Evolutionary conservation across 2,797 vertebrate species (phyloP).

Genomic region (Choloepus didactylus): DNA sequence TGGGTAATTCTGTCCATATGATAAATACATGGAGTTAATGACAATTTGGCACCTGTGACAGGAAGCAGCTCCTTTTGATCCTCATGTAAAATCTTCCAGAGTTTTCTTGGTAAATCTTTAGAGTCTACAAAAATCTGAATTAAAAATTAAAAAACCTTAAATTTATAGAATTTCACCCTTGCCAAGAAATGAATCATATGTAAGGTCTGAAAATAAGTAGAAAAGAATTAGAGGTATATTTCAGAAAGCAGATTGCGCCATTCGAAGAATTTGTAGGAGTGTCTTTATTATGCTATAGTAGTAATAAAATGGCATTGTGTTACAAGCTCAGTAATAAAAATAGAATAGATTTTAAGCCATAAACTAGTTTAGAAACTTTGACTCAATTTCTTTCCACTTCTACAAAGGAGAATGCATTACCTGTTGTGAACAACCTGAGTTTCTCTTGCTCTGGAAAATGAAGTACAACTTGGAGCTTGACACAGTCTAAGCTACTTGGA

Average conservation of each 20-base stretch:
- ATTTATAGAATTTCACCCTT: constrained; percentile 53
- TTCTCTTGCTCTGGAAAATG: constrained; percentile 79
- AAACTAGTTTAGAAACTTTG: constrained; percentile 67
- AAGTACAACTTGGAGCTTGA: constrained; percentile 82
- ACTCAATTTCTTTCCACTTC: constrained; percentile 65
- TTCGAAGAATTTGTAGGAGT: constrained; percentile 54
- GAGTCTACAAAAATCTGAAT: constrained; percentile 52
- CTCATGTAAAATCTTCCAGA: constrained; percentile 57
- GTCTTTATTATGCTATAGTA: constrained; percentile 15
- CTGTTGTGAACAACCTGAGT: constrained; percentile 75
- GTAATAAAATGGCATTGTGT: constrained; percentile 64
- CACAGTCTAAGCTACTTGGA: constrained; percentile 73
- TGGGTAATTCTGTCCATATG: constrained; percentile 74
- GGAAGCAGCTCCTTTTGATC: constrained; percentile 52
- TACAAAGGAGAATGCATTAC: constrained; percentile 45
- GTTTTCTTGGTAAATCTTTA: constrained; percentile 67
- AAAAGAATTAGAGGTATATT: constrained; percentile 41
- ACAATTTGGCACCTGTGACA: constrained; percentile 69
- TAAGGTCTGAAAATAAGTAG: constrained; percentile 4
- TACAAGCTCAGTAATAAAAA: constrained; percentile 60
- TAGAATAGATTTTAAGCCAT: constrained; percentile 61
- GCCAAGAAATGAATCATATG: constrained; percentile 51
- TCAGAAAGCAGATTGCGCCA: constrained; percentile 39
- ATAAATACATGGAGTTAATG: constrained; percentile 70
- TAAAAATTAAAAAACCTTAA: constrained; percentile 43